Evolutionary conservation across 2,797 vertebrate species (phyloP), one percentile per base, ranked within the genome.

Genomic region (Arremon aurantiirostris): DNA sequence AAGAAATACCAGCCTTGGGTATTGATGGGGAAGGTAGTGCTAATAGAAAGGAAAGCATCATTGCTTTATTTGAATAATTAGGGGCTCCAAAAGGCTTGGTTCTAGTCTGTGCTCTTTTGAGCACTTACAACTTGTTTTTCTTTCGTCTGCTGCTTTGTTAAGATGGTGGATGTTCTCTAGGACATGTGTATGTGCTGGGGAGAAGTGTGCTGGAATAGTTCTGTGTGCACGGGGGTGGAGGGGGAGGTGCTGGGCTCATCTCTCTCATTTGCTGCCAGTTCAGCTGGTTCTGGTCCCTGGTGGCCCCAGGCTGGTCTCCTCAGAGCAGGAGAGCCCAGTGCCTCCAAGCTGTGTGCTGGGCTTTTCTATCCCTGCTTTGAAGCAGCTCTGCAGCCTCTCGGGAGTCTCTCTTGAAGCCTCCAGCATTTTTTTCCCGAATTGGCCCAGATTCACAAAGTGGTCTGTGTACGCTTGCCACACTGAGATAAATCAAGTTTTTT

Each of bases 181-280:
- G 39, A 24, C 28, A 24, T 14, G 4, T 11, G 7, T n/a, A 2
- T 14, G 39, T 53, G 2, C 50, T 44, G 32, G 39, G 44, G 11
- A 42, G 23, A 11, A 70, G 49, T 22, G 11, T 59, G 53, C 79
- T 86, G 73, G 46, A 37, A 30, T 41, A 32, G 37, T 41, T 32
- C 19, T 1, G 2, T 61, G 10, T 37, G 1, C 1, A 0, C 0
- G 6, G 4, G 15, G 59, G 2, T n/a, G 42, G 52, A 87, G 71
- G 7, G 16, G 73, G 56, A 75, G 18, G 28, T 7, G 2, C 49
- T 47, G 46, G 30, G 12, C 32, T 26, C 32, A 2, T 72, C 49
- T 77, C 42, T 91, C 52, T 71, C 19, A 6, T 55, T 27, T 71
- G 60, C 85, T 95, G 69, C 77, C 64, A 71, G 1, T 39, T 53